A percentile compares a stretch with the other conserved stretches of the same genome.
These are phyloP conservation scores for Ditylenchus dipsaci DNA, from an alignment of 1,140 invertebrate genomes.

Conservation along the genomic window DNA sequence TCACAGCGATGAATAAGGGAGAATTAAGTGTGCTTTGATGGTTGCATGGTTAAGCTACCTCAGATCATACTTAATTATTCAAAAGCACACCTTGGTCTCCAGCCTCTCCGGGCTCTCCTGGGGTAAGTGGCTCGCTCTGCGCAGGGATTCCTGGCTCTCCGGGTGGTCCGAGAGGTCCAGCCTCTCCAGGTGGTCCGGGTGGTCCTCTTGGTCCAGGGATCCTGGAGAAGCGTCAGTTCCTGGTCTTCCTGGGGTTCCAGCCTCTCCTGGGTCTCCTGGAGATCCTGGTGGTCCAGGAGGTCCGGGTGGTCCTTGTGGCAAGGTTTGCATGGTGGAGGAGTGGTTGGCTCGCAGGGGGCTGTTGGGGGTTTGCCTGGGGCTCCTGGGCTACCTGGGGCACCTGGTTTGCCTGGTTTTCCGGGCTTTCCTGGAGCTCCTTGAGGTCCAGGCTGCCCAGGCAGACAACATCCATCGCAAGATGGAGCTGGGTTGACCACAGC, in stretches of 20 bases:
- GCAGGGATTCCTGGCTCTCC: conserved; percentile 52
- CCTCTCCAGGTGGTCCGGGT: conserved; percentile 42
- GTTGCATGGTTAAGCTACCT: too few species aligned
- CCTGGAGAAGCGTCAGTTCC: conserved; percentile 45
- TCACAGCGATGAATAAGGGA: too few species aligned
- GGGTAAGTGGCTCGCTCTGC: conserved; percentile 50
- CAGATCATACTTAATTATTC: not conserved
- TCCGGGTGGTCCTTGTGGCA: conserved; percentile 41
- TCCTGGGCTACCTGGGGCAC: conserved; percentile 39
- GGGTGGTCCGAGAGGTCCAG: conserved; percentile 46
- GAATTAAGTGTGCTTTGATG: too few species aligned
- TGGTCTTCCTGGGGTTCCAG: conserved; percentile 31
- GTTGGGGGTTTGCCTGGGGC: conserved; percentile 33
- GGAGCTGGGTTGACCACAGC: conserved; percentile 42
- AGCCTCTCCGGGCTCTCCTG: conserved; percentile 55
- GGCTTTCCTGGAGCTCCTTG: conserved; percentile 37
- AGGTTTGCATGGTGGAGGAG: conserved; percentile 43
- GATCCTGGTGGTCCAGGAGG: conserved; percentile 35
- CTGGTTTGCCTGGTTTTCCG: conserved; percentile 35
- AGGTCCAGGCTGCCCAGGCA: conserved; percentile 46
- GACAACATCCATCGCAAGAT: conserved; percentile 44
- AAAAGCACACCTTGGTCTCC: conserved; percentile 43
- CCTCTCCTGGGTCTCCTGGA: conserved; percentile 36
- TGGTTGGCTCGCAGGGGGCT: conserved; percentile 35
- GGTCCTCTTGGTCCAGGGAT: conserved; percentile 38